Conservation (phyloP, 1,140 invertebrate genomes). For the Melipona quadrifasciata region DNA sequence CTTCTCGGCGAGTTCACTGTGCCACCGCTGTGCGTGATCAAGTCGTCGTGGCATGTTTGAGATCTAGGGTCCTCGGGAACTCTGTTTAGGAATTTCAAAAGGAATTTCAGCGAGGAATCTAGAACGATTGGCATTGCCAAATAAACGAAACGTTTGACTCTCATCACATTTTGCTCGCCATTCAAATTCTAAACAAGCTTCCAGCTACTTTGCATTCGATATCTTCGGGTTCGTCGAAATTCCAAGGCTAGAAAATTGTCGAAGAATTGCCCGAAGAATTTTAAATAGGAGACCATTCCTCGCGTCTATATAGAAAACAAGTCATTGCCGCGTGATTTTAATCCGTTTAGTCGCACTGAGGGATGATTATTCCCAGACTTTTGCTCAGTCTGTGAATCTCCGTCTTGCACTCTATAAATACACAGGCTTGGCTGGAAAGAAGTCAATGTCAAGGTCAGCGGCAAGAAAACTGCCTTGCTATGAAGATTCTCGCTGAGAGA, state of each 20-base stretch:
- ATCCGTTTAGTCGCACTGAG: constrained; percentile 1
- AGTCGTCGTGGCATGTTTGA: too few relatives aligned
- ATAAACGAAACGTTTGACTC: not conserved
- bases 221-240: not conserved
- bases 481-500: not conserved
- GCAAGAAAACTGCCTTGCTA: constrained; percentile 62
- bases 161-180: not conserved
- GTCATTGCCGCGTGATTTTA: not conserved
- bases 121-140: not conserved
- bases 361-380: constrained; percentile 11
- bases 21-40: not conserved
- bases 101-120: not conserved
- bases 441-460: constrained; percentile 85
- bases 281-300: not conserved
- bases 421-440: constrained; percentile 44
- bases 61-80: not conserved
- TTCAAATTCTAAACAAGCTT: not conserved
- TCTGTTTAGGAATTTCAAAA: not conserved
- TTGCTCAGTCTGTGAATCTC: not conserved
- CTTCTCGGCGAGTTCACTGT: not conserved
- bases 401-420: constrained; percentile 37
- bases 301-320: not conserved
- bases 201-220: not conserved
- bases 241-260: not conserved
- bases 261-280: not conserved